These are phyloP conservation scores for Bombus ignitus DNA, from an alignment of 1,140 invertebrate species.

Conservation along the genomic window DNA sequence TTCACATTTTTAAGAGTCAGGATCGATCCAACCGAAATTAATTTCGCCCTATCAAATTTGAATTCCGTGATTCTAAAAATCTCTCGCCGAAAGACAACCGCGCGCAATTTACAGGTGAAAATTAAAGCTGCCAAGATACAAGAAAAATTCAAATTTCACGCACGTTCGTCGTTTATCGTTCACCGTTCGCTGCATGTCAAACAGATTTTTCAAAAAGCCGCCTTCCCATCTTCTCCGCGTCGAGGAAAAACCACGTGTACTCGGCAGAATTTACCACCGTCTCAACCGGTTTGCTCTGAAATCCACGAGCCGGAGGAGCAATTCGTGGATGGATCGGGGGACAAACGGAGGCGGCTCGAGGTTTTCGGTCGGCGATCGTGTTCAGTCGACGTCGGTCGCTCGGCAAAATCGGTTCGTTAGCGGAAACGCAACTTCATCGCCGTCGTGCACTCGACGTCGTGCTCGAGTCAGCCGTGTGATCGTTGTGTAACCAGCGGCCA, in stretches of 20 bases:
- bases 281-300: neutral
- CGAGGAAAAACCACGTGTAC: neutral
- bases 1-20: neutral
- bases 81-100: neutral
- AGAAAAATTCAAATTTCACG: neutral
- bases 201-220: neutral
- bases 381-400: constrained; percentile 65
- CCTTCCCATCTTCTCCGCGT: too few species aligned
- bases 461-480: neutral
- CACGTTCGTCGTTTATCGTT: neutral
- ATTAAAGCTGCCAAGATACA: too few species aligned
- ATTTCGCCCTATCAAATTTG: neutral
- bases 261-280: neutral
- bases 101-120: too few species aligned
- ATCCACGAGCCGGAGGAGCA: neutral
- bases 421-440: neutral
- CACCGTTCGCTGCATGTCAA: neutral
- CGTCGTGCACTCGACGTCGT: neutral
- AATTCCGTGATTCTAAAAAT: neutral
- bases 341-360: neutral
- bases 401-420: constrained; percentile 55
- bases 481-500: neutral
- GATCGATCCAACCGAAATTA: neutral
- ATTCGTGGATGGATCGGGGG: constrained; percentile 20
- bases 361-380: constrained; percentile 36